These are phyloP conservation scores for Oryzias melastigma DNA, from an alignment of 2,113 vertebrate species.

Conservation along the genomic window DNA sequence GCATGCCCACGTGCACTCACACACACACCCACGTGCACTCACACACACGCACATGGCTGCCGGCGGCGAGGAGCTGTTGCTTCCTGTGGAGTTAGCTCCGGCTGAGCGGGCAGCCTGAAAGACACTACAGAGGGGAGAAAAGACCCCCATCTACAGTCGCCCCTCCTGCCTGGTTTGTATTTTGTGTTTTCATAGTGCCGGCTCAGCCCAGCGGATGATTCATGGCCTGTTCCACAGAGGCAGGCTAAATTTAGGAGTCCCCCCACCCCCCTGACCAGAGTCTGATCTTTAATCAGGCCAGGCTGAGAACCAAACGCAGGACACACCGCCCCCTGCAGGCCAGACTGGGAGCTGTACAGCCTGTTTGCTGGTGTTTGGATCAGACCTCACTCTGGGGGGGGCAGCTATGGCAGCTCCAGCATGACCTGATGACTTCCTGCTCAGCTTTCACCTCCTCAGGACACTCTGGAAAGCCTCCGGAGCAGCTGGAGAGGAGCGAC, in stretches of 20 bases:
- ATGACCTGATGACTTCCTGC: too few relatives aligned
- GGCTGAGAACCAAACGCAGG: neutral
- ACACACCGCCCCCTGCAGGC: conserved; percentile 60
- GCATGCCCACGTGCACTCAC: conserved; percentile 2
- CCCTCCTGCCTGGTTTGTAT: neutral
- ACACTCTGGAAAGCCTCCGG: too few relatives aligned
- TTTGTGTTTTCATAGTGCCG: neutral
- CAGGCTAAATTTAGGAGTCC: conserved; percentile 57
- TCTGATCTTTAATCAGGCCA: conserved; percentile 49
- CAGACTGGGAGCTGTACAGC: accelerated
- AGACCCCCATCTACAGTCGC: neutral
- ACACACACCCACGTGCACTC: neutral
- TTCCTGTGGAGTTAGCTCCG: conserved; percentile 14
- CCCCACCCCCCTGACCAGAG: conserved; percentile 15
- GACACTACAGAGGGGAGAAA: conserved; percentile 28
- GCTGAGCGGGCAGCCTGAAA: conserved; percentile 52
- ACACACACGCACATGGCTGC: conserved; percentile 8
- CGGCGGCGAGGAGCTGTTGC: neutral
- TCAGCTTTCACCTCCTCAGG: too few relatives aligned
- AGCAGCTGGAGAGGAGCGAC: too few relatives aligned
- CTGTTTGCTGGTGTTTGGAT: too few relatives aligned
- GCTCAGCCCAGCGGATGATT: conserved; percentile 26
- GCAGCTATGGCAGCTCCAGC: too few relatives aligned
- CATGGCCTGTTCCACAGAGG: conserved; percentile 25
- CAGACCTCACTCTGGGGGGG: too few relatives aligned